Evolutionary conservation across 2,888 invertebrate species (phyloP).

Genomic region (Sarcophaga caerulescens): DNA sequence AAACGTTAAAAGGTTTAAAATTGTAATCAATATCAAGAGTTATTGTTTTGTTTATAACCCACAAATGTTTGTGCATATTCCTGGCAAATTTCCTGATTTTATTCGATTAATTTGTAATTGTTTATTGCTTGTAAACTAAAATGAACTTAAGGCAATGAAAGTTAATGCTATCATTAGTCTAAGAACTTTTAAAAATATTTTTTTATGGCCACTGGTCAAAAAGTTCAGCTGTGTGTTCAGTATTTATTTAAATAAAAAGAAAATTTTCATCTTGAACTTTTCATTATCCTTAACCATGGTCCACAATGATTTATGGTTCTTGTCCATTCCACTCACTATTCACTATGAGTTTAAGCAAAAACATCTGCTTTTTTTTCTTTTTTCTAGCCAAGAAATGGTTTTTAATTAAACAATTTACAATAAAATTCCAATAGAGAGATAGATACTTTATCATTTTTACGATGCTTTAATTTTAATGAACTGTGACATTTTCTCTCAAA

Average conservation of each 20-base stretch:
- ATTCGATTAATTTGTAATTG: too few relatives aligned
- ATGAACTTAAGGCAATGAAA: too few relatives aligned
- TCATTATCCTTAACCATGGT: constrained; percentile 10
- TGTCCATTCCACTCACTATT: not conserved
- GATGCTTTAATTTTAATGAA: constrained; percentile 69
- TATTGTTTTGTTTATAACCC: too few relatives aligned
- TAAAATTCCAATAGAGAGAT: constrained; percentile 62
- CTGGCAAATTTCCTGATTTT: too few relatives aligned
- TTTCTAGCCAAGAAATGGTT: constrained; percentile 17
- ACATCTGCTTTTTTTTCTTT: constrained; percentile 56
- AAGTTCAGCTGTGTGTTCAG: constrained; percentile 46
- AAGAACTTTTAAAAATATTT: constrained; percentile 13
- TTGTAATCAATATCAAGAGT: too few relatives aligned
- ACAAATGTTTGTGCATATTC: too few relatives aligned
- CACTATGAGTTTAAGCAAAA: constrained; percentile 4
- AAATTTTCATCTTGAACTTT: constrained; percentile 64
- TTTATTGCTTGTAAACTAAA: too few relatives aligned
- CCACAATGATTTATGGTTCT: constrained; percentile 58
- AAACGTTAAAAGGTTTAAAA: too few relatives aligned
- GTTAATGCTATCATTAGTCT: too few relatives aligned
- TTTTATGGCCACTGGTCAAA: constrained; percentile 59
- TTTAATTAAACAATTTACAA: constrained; percentile 66
- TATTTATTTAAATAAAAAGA: constrained; percentile 54
- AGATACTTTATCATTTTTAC: constrained; percentile 67
- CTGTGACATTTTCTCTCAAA: constrained; percentile 62